Evolutionary conservation across 2,113 vertebrate genomes (phyloP).

Genomic region (Hiodon tergisus): DNA sequence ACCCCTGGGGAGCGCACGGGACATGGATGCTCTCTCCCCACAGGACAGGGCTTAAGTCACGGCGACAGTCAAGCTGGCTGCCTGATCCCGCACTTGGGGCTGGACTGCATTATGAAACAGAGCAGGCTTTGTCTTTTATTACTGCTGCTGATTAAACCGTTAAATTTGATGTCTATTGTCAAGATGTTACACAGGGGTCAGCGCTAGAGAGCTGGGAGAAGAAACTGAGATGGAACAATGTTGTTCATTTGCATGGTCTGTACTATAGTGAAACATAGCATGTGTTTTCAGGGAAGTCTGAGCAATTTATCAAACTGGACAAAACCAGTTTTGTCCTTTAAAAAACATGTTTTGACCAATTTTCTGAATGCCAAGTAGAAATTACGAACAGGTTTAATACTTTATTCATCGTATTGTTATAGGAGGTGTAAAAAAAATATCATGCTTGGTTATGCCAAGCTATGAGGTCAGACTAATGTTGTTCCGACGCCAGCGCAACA

Average conservation of each 20-base stretch:
- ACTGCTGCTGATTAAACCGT: constrained; percentile 62
- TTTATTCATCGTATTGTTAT: too few species aligned
- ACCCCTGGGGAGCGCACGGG: constrained; percentile 41
- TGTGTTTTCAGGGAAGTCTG: constrained; percentile 44
- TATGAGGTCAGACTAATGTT: too few species aligned
- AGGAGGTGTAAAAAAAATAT: too few species aligned
- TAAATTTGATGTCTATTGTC: constrained; percentile 61
- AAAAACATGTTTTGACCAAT: not conserved
- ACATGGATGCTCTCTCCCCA: constrained; percentile 20
- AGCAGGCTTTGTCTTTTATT: constrained; percentile 62
- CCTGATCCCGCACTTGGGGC: constrained; percentile 49
- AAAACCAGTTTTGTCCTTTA: constrained; percentile 41
- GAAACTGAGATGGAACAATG: constrained; percentile 43
- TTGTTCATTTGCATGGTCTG: constrained; percentile 45
- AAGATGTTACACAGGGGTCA: constrained; percentile 59
- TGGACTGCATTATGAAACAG: constrained; percentile 56
- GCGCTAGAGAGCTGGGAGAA: constrained; percentile 30
- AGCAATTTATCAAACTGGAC: constrained; percentile 52
- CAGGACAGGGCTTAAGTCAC: constrained; percentile 42
- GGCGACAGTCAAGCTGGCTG: constrained; percentile 47
- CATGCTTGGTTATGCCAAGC: too few species aligned
- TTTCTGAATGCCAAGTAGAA: not conserved
- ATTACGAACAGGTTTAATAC: not conserved
- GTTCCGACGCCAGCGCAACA: too few species aligned
- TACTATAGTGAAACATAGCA: constrained; percentile 36